Evolutionary conservation across 2,888 invertebrate genomes (phyloP).

Genomic region (Rotaria sp.): DNA sequence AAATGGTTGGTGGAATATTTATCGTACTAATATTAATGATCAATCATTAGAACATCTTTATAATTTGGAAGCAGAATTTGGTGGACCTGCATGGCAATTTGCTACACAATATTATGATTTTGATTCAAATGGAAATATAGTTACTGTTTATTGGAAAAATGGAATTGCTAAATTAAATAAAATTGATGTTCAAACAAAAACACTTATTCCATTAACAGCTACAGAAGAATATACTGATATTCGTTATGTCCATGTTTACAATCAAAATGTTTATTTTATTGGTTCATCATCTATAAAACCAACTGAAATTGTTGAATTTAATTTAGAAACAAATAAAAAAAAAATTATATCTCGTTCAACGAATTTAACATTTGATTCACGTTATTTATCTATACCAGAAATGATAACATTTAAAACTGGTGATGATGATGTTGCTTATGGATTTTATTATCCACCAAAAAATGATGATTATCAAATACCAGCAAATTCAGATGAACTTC

Average conservation of each 20-base stretch:
- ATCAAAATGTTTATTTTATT: background rate
- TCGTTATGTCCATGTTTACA: background rate
- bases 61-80: background rate
- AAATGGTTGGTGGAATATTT: slow-evolving; percentile 56
- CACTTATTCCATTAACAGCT: background rate
- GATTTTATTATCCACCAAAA: slow-evolving; percentile 51
- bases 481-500: slow-evolving; percentile 45
- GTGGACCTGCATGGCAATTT: background rate
- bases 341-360: background rate
- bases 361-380: slow-evolving; percentile 44
- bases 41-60: background rate
- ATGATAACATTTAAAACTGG: slow-evolving; percentile 50
- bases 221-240: background rate
- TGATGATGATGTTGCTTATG: slow-evolving; percentile 46
- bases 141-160: background rate
- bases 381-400: slow-evolving; percentile 52
- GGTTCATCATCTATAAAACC: background rate
- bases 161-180: background rate
- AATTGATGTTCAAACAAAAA: background rate
- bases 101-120: background rate
- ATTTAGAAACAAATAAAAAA: background rate
- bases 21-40: slow-evolving; percentile 45
- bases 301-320: background rate
- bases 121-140: background rate
- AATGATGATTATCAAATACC: slow-evolving; percentile 51